phyloP scores from a whole-genome alignment of 2,888 invertebrate genomes.

The Lamellibrachia columna region DNA sequence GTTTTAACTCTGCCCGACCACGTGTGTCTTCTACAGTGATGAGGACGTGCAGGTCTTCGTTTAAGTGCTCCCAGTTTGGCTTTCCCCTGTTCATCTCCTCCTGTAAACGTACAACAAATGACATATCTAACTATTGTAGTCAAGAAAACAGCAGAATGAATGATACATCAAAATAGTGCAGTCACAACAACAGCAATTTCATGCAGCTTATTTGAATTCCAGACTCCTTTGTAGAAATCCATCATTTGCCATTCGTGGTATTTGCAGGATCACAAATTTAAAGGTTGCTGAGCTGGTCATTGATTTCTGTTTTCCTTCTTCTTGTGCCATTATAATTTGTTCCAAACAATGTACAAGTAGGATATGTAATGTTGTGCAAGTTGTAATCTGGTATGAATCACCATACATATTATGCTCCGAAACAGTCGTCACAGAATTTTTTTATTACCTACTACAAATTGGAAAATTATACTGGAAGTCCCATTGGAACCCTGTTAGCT shows the following conservation, averaged over 20 bases:
- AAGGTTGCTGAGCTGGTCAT: too few relatives aligned
- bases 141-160: too few relatives aligned
- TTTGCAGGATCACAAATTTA: background rate
- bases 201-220: background rate
- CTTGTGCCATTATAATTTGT: too few relatives aligned
- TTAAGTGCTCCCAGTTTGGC: conserved; percentile 99
- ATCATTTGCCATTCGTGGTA: background rate
- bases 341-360: too few relatives aligned
- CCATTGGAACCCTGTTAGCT: background rate
- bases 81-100: conserved; percentile 99
- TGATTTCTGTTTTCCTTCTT: too few relatives aligned
- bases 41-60: conserved; percentile 97
- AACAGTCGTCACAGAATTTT: too few relatives aligned
- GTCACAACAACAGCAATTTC: too few relatives aligned
- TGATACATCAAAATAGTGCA: background rate
- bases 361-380: too few relatives aligned
- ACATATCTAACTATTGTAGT: background rate
- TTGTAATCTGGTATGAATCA: too few relatives aligned
- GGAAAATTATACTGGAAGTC: background rate
- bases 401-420: too few relatives aligned
- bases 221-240: background rate
- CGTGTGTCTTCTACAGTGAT: conserved; percentile 99
- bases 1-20: conserved; percentile 93
- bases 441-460: too few relatives aligned
- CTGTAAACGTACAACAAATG: conserved; percentile 70